A percentile compares a stretch with the other conserved stretches of the same genome.
Conservation (phyloP, 2,113 vertebrate species). For the Lamprologus sp. region DNA sequence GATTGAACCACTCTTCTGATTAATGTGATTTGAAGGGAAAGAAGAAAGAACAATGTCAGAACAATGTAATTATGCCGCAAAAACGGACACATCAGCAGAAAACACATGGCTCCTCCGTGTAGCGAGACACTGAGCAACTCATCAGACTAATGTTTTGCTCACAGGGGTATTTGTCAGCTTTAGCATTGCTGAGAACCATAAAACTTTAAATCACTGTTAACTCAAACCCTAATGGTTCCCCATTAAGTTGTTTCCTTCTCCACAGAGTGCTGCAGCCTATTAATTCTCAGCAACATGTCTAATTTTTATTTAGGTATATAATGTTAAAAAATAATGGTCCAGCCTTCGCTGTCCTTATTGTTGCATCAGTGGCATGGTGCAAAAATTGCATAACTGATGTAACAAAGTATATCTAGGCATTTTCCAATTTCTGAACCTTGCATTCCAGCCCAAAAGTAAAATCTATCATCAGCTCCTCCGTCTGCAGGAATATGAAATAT, state of each 20-base stretch:
- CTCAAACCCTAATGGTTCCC: background rate
- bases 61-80: constrained; percentile 11
- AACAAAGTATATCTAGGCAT: background rate
- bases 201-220: background rate
- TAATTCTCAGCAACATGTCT: background rate
- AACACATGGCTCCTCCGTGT: constrained; percentile 6
- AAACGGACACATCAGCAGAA: background rate
- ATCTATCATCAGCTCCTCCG: background rate
- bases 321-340: background rate
- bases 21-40: constrained; percentile 15
- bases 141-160: background rate
- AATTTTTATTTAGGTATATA: background rate
- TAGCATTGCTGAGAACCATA: background rate
- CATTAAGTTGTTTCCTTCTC: background rate
- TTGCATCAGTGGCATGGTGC: background rate
- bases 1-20: constrained; percentile 93
- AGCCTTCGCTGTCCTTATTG: background rate
- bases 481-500: constrained; percentile 5
- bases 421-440: background rate
- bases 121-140: background rate
- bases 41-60: constrained; percentile 32
- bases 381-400: background rate
- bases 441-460: background rate
- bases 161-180: background rate
- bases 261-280: background rate